Base-by-base conservation (phyloP, 92 coral and sea anemone species). In the Palythoa grandis region DNA sequence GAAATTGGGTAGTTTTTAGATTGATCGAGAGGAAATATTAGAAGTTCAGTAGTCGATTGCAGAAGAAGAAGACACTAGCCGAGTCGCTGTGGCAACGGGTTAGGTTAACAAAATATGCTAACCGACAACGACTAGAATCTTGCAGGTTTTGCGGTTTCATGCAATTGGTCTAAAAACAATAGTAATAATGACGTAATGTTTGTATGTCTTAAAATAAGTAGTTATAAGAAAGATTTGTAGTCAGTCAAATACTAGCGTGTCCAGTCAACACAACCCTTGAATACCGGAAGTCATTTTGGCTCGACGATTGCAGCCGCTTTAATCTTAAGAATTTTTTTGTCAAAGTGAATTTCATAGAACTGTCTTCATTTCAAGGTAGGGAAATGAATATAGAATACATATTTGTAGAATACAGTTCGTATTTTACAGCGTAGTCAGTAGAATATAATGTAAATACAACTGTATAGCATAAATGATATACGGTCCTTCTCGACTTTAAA, bases 91-190 rank as follows among this genome's bases (percentile, higher is more conserved):
- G 65, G 65, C 12, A 58, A 58, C 20, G 17, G 20, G 4, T 58
- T 14, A 58, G 5, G 5, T 58, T 14, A 19, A 58, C 65, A 14
- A 58, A 58, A 58, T 4, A 58, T 19, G 65, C 19, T 15, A 5
- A 14, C 16, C 17, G 17, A 5, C 65, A 58, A 1, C 5, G 19
- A 58, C 65, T 43, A 43, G 50, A 43, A 43, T 43, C 50, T 43
- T 43, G 50, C 7, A 58, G 65, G 25, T 20, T 11, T 8, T 72
- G 25, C 38, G 24, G 9, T 11, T 72, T 43, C 19, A 2, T 17
- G 56, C 77, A 16, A 72, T 72, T 72, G 77, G 77, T 19, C 39
- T 39, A 39, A 72, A 38, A 39, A 43, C 77, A 72, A 39, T 72
- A 43, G 25, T 38, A 43, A 72, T 48, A 16, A 8, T 72, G 77